phyloP scores from a whole-genome alignment of 2,113 vertebrate genomes.

The Gobius niger region DNA sequence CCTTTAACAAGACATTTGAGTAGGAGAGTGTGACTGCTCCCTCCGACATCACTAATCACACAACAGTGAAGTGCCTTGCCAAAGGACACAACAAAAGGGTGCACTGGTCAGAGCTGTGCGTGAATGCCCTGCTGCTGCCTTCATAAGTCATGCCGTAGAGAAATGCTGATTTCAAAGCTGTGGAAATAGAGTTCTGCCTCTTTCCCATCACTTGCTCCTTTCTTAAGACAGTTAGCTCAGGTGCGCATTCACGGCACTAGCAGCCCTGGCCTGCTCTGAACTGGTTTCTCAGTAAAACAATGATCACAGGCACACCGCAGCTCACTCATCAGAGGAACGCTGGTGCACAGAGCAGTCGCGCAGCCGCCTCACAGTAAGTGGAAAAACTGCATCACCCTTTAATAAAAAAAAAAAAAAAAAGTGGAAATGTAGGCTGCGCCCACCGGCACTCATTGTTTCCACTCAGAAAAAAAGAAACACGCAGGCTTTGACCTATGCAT shows the following conservation, averaged over 20 bases:
- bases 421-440: constrained; percentile 71
- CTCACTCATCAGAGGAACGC: background rate
- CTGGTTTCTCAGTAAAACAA: constrained; percentile 21
- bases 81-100: no score
- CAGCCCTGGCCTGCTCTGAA: background rate
- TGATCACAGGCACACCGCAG: constrained; percentile 13
- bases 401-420: constrained; percentile 45
- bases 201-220: no score
- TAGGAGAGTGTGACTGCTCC: no score
- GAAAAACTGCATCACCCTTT: constrained; percentile 72
- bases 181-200: no score
- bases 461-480: constrained; percentile 54
- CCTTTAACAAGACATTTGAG: no score
- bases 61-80: no score
- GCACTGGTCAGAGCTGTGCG: no score
- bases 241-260: background rate
- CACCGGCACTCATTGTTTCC: constrained; percentile 74
- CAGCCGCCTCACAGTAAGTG: constrained; percentile 61
- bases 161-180: no score
- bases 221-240: background rate
- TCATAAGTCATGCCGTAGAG: no score
- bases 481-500: constrained; percentile 45
- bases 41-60: no score
- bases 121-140: no score
- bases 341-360: constrained; percentile 13